A percentile compares a stretch with the other conserved stretches of the same genome.
Evolutionary conservation across 2,888 invertebrate species (phyloP).

Genomic region (Adelphocoris suturalis): DNA sequence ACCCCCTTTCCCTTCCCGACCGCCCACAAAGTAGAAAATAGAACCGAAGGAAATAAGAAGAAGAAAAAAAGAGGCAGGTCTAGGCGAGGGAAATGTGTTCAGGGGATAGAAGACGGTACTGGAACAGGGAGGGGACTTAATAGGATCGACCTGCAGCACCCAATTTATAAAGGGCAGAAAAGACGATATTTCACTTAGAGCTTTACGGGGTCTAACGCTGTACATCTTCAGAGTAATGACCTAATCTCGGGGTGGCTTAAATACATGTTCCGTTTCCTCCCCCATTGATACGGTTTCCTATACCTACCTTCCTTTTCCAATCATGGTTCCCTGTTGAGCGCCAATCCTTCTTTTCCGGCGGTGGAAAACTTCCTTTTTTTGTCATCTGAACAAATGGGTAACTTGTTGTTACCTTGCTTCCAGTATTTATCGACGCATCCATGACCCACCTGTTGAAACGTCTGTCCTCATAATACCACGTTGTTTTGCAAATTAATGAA

Average conservation of each 20-base stretch:
- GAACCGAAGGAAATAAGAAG: not conserved
- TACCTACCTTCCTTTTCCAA: conserved; percentile 10
- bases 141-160: conserved; percentile 54
- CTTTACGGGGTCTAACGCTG: conserved; percentile 34
- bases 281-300: conserved; percentile 11
- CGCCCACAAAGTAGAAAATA: not conserved
- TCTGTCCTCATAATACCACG: too few species aligned
- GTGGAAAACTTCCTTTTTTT: not conserved
- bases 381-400: not conserved
- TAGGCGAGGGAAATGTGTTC: conserved; percentile 28
- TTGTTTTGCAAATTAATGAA: too few species aligned
- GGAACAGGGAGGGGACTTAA: conserved; percentile 40
- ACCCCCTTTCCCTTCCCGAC: too few species aligned
- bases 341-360: not conserved
- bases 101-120: not conserved
- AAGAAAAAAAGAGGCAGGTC: not conserved
- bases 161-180: conserved; percentile 60
- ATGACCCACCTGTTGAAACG: too few species aligned
- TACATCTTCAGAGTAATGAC: conserved; percentile 51
- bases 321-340: not conserved
- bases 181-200: conserved; percentile 58
- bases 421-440: not conserved
- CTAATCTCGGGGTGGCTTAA: conserved; percentile 26
- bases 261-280: not conserved
- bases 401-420: not conserved